Percentiles rank a stretch among this genome's conserved stretches.
These are phyloP conservation scores for Scyliorhinus canicula DNA, from an alignment of 2,797 vertebrate species.

Conservation along the genomic window DNA sequence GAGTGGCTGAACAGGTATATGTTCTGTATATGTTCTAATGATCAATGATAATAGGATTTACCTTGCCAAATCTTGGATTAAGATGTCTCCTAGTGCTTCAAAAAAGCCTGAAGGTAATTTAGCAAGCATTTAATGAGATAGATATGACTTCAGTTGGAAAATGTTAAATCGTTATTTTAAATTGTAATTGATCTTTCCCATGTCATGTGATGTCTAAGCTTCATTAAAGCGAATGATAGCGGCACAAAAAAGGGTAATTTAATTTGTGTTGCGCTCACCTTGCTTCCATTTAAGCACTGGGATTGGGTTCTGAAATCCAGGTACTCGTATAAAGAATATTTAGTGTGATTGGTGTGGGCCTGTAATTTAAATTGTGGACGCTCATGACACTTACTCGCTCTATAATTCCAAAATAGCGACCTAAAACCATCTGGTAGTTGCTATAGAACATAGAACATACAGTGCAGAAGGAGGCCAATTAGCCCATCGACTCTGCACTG, in stretches of 20 bases:
- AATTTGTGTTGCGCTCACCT: neutral
- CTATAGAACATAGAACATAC: too few species aligned
- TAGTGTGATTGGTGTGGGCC: neutral
- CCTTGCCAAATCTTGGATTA: neutral
- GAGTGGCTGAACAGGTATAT: neutral
- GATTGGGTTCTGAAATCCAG: neutral
- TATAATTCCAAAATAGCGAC: neutral
- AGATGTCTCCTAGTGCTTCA: neutral
- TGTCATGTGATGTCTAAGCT: neutral
- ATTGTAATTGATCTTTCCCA: neutral
- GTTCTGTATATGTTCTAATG: neutral
- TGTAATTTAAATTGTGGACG: neutral
- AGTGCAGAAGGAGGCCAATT: too few species aligned
- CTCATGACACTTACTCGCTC: neutral
- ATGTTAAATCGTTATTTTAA: neutral
- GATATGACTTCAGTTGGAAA: neutral
- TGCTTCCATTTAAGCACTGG: neutral
- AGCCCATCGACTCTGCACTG: too few species aligned
- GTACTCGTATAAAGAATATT: neutral
- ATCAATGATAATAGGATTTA: neutral
- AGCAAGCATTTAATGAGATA: neutral
- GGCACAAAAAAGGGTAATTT: neutral
- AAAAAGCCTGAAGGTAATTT: neutral
- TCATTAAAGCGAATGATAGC: neutral
- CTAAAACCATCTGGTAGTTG: neutral